Conservation (phyloP, 2,113 vertebrate genomes). For the cat (Felis catus) region DNA sequence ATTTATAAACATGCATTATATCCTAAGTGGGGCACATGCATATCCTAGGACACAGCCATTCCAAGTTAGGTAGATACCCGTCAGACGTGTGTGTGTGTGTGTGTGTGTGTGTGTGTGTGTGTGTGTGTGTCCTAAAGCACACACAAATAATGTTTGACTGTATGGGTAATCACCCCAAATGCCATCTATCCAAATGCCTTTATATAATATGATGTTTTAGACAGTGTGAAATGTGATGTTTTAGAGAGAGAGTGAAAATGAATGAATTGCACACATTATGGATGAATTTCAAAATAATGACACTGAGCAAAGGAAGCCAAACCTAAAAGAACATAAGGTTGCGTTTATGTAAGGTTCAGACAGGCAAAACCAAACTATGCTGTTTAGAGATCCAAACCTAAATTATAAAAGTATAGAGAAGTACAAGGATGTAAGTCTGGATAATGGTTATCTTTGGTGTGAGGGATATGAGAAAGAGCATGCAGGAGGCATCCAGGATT, state of each 20-base stretch:
- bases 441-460: not conserved
- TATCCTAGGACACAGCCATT: not conserved
- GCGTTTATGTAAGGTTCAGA: not conserved
- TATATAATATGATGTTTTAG: not conserved
- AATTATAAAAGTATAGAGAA: not conserved
- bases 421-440: not conserved
- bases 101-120: not conserved
- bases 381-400: not conserved
- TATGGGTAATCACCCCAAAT: not conserved
- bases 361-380: not conserved
- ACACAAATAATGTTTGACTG: not conserved
- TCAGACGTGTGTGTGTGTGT: not conserved
- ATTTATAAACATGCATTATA: not conserved
- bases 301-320: not conserved
- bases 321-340: not conserved
- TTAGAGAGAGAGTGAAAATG: not conserved
- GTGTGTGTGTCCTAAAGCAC: not conserved
- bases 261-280: not conserved
- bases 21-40: not conserved
- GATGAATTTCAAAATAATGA: not conserved
- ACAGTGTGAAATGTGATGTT: not conserved
- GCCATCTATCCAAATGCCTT: not conserved
- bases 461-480: not conserved
- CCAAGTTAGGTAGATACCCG: not conserved
- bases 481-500: not conserved